phyloP scores from a whole-genome alignment of 2,888 invertebrate genomes.

The Drosophila peninsularis region DNA sequence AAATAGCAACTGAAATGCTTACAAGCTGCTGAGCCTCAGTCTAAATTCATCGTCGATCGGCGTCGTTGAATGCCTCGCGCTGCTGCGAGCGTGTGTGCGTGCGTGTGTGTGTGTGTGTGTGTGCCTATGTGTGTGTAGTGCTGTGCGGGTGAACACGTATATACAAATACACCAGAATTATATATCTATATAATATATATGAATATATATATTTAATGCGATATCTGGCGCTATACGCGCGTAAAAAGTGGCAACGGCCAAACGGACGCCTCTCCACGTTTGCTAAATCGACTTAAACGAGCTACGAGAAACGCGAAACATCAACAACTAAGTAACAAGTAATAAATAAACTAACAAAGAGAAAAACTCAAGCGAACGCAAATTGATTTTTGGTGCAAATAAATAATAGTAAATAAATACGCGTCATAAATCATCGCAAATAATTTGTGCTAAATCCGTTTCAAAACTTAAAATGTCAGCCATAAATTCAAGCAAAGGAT shows the following conservation, averaged over 20 bases:
- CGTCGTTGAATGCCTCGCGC: constrained; percentile 48
- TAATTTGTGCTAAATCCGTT: constrained; percentile 44
- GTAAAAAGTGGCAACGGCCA: constrained; percentile 18
- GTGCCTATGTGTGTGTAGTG: constrained; percentile 9
- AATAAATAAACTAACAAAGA: constrained; percentile 21
- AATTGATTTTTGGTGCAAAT: constrained; percentile 30
- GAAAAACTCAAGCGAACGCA: constrained; percentile 11
- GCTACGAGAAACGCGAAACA: constrained; percentile 32
- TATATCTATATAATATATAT: background rate
- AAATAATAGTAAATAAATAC: constrained; percentile 18
- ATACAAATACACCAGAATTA: constrained; percentile 4
- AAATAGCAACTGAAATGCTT: constrained; percentile 68
- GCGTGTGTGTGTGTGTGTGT: constrained; percentile 4
- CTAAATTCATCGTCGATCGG: constrained; percentile 76
- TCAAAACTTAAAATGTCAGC: constrained; percentile 54
- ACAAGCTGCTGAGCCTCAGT: constrained; percentile 74
- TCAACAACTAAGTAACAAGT: constrained; percentile 34
- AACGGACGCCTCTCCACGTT: constrained; percentile 21
- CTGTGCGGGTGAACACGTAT: constrained; percentile 7
- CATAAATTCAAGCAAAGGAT: constrained; percentile 56
- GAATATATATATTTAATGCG: constrained; percentile 24
- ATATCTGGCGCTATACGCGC: constrained; percentile 38
- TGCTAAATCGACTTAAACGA: constrained; percentile 38
- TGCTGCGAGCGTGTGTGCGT: constrained; percentile 39
- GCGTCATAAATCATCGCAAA: constrained; percentile 57